phyloP scores from a whole-genome alignment of 2,113 vertebrate genomes.

The Etheostoma cragini region DNA sequence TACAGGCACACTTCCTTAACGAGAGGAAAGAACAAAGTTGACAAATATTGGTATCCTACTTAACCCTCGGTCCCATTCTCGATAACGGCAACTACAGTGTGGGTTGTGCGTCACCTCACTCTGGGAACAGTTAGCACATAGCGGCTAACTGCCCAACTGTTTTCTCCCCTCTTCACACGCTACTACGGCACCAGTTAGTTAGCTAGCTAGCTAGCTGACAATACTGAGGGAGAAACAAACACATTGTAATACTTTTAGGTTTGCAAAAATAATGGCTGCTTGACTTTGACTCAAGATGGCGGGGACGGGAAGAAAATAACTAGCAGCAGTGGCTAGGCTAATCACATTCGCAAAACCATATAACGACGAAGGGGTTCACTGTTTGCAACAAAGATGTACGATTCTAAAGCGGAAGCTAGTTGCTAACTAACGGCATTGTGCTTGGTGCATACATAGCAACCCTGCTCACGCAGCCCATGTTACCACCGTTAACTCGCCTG shows the following conservation, averaged over 20 bases:
- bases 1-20: neutral
- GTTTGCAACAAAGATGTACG: slow-evolving; percentile 1
- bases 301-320: slow-evolving; percentile 84
- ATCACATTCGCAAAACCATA: slow-evolving; percentile 20
- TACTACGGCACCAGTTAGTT: too few species aligned
- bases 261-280: slow-evolving; percentile 89
- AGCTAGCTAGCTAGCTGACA: neutral
- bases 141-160: slow-evolving; percentile 49
- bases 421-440: neutral
- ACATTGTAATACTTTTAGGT: slow-evolving; percentile 21
- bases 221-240: neutral
- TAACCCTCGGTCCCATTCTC: slow-evolving; percentile 9
- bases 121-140: slow-evolving; percentile 54
- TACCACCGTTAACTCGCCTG: neutral
- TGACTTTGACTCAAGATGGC: slow-evolving; percentile 90
- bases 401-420: neutral
- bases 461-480: neutral
- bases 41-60: neutral
- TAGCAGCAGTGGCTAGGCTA: slow-evolving; percentile 60
- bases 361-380: neutral
- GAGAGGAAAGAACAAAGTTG: neutral
- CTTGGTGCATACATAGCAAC: neutral
- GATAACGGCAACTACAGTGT: slow-evolving; percentile 32
- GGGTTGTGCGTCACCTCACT: slow-evolving; percentile 63
- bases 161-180: neutral